These are phyloP conservation scores for Alauda arvensis DNA, from an alignment of 2,797 vertebrate genomes.

Conservation along the genomic window DNA sequence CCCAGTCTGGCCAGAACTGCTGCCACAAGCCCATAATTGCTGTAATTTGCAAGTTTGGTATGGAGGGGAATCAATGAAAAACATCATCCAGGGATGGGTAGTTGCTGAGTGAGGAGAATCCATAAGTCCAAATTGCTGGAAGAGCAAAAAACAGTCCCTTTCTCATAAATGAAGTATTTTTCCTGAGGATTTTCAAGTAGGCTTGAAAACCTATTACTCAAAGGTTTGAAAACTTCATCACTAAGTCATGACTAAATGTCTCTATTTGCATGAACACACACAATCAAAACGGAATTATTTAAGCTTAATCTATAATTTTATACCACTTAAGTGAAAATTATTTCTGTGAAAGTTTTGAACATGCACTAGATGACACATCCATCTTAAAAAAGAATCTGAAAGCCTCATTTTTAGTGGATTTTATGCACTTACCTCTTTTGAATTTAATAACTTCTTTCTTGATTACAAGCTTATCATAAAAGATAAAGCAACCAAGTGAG, in stretches of 20 bases:
- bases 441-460: constrained; percentile 16
- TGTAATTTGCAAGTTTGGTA: background rate
- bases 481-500: constrained; percentile 3
- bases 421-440: background rate
- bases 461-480: constrained; percentile 21
- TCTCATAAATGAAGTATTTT: background rate
- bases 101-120: background rate
- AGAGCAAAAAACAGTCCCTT: background rate
- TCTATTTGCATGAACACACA: constrained; percentile 1
- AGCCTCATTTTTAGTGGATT: background rate
- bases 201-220: constrained; percentile 3
- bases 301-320: background rate
- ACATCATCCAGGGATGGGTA: background rate
- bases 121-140: background rate
- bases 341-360: background rate
- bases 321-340: background rate
- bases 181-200: background rate
- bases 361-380: background rate
- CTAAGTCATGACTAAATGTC: background rate
- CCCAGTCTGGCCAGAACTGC: too few species aligned
- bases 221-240: constrained; percentile 25
- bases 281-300: background rate
- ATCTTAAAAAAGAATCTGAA: background rate
- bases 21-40: background rate
- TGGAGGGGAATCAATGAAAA: background rate